Base-by-base conservation (phyloP, 2,888 invertebrate species). In the Calliphora vomitoria region DNA sequence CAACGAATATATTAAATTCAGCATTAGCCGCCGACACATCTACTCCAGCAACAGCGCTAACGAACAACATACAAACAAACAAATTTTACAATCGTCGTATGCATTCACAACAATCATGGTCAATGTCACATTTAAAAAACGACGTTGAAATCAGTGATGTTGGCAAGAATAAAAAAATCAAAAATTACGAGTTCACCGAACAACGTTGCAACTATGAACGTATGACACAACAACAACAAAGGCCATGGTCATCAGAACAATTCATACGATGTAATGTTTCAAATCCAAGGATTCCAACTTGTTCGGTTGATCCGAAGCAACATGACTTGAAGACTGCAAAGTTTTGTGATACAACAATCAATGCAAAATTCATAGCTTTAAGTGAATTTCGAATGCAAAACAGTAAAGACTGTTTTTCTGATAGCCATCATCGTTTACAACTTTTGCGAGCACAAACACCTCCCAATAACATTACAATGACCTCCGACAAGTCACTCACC, bases 161-260 rank as follows among this genome's bases (percentile, higher is more conserved):
- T 15, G 31, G 15, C 8, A 41, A 15, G 15, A 69, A 25, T 4
- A 62, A 50, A 55, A 60, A 60, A 50, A 68, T 3, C 13, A 66
- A 18, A 38, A 75, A 58, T n/a, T 78, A n/a, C 41, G 47, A 80
- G 38, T 75, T 83, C 31, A 86, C 75, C 15, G 75, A 83, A 38
- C 86, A 75, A 80, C 86, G 86, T 47, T 75, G 55, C 66, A 86
- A 76, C 69, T 86, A 86, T 64, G 86, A 86, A 71, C 74, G 75
- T 3, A 50, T 83, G 35, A n/a, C 38, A 72, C 58, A 76, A 25
- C 71, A 47, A 44, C 53, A 71, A 20, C 64, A 66, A 47, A 31
- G 38, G 18, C 35, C 78, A 79, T 62, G 41, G 41, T 55, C 74
- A 53, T 47, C 75, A 71, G 64, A 83, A 71, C 47, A 69, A 50